A percentile compares a stretch with the other conserved stretches of the same genome.
These are phyloP conservation scores for Ophiothrix spiculata DNA, from an alignment of 35 echinoderm and acorn worm genomes.

Conservation along the genomic window DNA sequence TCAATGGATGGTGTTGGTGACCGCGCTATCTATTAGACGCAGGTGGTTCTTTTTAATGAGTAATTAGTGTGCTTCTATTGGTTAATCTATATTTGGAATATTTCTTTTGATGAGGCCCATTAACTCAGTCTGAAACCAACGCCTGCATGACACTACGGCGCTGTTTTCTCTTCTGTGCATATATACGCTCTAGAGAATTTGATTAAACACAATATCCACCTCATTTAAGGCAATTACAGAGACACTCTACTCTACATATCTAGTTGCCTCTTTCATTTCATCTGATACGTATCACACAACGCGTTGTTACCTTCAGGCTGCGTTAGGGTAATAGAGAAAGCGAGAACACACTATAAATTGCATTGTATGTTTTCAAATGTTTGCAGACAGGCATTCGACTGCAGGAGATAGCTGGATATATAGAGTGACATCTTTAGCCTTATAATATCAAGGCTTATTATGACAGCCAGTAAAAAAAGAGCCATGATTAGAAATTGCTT, in stretches of 20 bases:
- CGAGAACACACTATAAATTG: not conserved
- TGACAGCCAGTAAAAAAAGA: not conserved
- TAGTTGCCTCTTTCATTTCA: slow-evolving; percentile 9
- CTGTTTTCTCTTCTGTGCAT: not conserved
- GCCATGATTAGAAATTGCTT: not conserved
- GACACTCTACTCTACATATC: not conserved
- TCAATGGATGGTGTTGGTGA: too few species aligned
- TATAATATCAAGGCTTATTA: not conserved
- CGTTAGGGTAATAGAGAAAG: not conserved
- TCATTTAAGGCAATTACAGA: not conserved
- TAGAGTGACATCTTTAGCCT: not conserved
- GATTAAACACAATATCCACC: slow-evolving; percentile 9
- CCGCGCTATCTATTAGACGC: too few species aligned
- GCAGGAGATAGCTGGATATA: not conserved
- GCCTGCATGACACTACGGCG: not conserved
- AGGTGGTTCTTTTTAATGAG: slow-evolving; percentile 9
- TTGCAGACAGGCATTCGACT: not conserved
- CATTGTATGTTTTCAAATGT: not conserved
- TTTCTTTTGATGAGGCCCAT: slow-evolving; percentile 2
- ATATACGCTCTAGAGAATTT: slow-evolving; percentile 13
- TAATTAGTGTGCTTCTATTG: slow-evolving; percentile 2
- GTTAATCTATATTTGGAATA: not conserved
- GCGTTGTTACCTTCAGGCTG: not conserved
- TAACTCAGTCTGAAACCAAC: not conserved
- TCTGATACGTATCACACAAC: not conserved